Conservation (phyloP, 2,797 vertebrate genomes). For the Acrocephalus scirpaceus region DNA sequence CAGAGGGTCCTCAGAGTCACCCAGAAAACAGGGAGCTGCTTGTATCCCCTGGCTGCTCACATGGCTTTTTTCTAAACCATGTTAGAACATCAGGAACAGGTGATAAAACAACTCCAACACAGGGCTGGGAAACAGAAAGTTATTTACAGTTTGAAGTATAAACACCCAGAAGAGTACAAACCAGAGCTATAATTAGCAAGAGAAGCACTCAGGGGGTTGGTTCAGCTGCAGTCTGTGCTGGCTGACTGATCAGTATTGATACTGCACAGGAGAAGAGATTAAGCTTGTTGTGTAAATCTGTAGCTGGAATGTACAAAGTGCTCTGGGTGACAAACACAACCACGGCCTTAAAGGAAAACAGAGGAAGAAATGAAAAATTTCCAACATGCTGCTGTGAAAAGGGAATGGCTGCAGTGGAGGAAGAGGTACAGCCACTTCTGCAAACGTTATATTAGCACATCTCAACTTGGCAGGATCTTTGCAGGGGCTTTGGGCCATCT, state of each 20-base stretch:
- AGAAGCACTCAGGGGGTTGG: not conserved
- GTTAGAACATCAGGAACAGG: not conserved
- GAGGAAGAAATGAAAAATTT: not conserved
- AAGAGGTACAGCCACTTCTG: not conserved
- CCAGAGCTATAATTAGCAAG: not conserved
- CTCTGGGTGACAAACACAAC: not conserved
- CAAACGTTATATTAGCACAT: accelerated
- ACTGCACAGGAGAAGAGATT: not conserved
- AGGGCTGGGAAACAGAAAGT: not conserved
- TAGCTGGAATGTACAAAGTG: not conserved
- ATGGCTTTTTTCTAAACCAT: not conserved
- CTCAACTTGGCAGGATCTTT: not conserved
- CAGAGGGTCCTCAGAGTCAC: not conserved
- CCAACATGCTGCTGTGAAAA: not conserved
- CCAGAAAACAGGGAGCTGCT: not conserved
- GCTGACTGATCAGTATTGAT: not conserved
- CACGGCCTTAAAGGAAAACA: not conserved
- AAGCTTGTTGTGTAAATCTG: conserved; percentile 18
- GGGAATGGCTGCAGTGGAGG: not conserved
- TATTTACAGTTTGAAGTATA: not conserved
- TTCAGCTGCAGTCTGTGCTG: not conserved
- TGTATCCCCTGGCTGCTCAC: not conserved
- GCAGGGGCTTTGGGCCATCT: not conserved
- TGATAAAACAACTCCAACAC: not conserved
- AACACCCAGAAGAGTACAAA: not conserved